phyloP scores from a whole-genome alignment of 2,113 vertebrate species.

The Lontra canadensis region DNA sequence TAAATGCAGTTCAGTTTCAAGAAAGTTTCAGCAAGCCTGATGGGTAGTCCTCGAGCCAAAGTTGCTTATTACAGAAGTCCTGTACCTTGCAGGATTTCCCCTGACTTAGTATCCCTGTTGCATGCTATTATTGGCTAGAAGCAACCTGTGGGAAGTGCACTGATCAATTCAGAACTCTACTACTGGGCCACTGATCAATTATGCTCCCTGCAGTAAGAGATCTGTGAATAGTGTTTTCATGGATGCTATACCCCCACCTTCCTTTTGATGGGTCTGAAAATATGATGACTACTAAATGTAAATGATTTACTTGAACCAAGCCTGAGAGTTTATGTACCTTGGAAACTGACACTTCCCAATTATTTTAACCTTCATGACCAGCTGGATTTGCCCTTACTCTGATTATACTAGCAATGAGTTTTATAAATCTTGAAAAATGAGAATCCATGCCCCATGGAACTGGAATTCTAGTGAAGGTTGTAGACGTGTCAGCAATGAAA shows the following conservation, averaged over 20 bases:
- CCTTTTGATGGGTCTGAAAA: conserved; percentile 40
- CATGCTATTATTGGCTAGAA: not conserved
- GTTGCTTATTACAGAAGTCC: not conserved
- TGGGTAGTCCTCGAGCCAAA: not conserved
- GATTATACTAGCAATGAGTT: conserved; percentile 38
- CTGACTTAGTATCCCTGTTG: not conserved
- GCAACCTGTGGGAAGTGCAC: not conserved
- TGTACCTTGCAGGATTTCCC: not conserved
- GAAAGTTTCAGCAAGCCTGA: not conserved
- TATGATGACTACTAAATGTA: conserved; percentile 38
- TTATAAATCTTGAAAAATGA: conserved; percentile 67
- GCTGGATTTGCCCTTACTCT: conserved; percentile 54
- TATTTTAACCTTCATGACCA: conserved; percentile 69
- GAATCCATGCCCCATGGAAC: conserved; percentile 48
- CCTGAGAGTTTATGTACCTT: conserved; percentile 54
- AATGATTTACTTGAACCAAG: conserved; percentile 55
- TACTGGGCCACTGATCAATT: not conserved
- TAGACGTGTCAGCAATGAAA: conserved; percentile 57
- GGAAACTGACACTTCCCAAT: conserved; percentile 56
- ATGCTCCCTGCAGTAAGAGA: not conserved
- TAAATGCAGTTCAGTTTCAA: not conserved
- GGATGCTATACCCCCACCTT: not conserved
- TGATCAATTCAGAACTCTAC: not conserved
- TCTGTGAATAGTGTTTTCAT: conserved; percentile 36
- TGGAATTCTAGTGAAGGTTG: conserved; percentile 56